Conservation (phyloP, 2,797 vertebrate species). For the Fundulus diaphanus region DNA sequence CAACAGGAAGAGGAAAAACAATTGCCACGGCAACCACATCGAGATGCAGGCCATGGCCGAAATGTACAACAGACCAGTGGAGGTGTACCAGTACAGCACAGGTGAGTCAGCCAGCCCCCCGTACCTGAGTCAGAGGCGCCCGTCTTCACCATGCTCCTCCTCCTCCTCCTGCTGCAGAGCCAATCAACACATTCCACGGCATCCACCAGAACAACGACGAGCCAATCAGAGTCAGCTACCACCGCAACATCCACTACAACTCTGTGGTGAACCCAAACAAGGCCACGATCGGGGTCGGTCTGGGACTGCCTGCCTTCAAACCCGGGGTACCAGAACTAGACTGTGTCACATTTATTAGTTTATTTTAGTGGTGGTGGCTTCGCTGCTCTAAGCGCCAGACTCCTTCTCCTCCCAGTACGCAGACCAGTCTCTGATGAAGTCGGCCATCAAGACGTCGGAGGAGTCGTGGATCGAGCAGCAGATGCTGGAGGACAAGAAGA, state of each 20-base stretch:
- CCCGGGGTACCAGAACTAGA: conserved; percentile 87
- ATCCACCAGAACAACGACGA: conserved; percentile 96
- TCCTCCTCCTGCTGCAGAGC: conserved; percentile 77
- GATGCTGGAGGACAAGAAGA: conserved; percentile 96
- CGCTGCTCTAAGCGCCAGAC: neutral
- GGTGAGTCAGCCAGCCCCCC: conserved; percentile 67
- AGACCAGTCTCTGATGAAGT: conserved; percentile 94
- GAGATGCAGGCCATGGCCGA: conserved; percentile 98
- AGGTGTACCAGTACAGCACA: conserved; percentile 94
- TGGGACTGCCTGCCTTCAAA: conserved; percentile 94
- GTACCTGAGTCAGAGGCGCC: neutral
- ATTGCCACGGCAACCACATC: conserved; percentile 95
- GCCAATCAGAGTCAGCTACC: conserved; percentile 96
- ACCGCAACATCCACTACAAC: conserved; percentile 97
- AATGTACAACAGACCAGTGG: conserved; percentile 95
- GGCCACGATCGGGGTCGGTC: conserved; percentile 93
- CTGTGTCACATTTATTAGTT: no score
- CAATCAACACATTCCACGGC: conserved; percentile 96
- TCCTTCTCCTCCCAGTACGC: conserved; percentile 79
- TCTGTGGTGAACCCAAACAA: conserved; percentile 97
- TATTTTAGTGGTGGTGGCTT: no score
- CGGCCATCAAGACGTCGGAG: conserved; percentile 94
- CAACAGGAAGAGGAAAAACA: conserved; percentile 95
- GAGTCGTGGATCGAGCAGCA: conserved; percentile 98
- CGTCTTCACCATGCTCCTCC: conserved; percentile 2